Percentiles rank a stretch among this genome's conserved stretches.
Evolutionary conservation across 64 coral and sea anemone species (phyloP).

Genomic region (Montipora cactus): DNA sequence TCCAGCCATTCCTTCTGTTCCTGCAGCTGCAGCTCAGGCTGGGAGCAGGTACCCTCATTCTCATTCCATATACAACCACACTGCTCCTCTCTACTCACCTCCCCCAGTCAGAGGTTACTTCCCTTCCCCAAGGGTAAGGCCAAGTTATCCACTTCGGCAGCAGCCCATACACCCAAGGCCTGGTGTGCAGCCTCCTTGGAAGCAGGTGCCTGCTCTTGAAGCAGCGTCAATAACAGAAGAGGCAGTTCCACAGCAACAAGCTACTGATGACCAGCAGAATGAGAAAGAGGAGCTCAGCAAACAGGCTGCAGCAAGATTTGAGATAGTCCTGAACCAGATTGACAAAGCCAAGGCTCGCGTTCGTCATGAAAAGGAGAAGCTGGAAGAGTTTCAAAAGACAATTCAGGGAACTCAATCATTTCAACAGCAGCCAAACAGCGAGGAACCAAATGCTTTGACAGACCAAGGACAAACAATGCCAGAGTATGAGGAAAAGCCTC

Average conservation of each 20-base stretch:
- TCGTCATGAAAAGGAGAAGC: slow-evolving; percentile 31
- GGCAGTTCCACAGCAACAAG: slow-evolving; percentile 19
- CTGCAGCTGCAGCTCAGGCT: neutral
- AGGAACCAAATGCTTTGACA: slow-evolving; percentile 51
- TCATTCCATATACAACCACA: neutral
- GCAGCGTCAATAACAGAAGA: neutral
- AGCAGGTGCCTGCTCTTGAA: neutral
- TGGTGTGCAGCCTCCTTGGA: neutral
- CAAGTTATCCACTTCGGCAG: neutral
- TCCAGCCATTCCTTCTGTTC: neutral
- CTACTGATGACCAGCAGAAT: slow-evolving; percentile 26
- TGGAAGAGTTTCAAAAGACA: slow-evolving; percentile 17
- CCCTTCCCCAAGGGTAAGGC: neutral
- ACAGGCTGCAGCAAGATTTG: slow-evolving; percentile 78
- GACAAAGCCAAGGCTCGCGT: slow-evolving; percentile 63
- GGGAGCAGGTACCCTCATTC: slow-evolving; percentile 19
- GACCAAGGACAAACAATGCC: slow-evolving; percentile 40
- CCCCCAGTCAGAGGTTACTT: neutral
- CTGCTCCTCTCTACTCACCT: neutral
- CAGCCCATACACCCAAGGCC: neutral
- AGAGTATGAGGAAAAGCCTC: slow-evolving; percentile 70
- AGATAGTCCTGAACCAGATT: slow-evolving; percentile 95
- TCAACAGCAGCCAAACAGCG: neutral
- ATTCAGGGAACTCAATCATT: neutral
- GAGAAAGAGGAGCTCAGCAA: slow-evolving; percentile 18